Evolutionary conservation across 1,140 invertebrate species (phyloP).

Genomic region (Panagrolaimus sp.): DNA sequence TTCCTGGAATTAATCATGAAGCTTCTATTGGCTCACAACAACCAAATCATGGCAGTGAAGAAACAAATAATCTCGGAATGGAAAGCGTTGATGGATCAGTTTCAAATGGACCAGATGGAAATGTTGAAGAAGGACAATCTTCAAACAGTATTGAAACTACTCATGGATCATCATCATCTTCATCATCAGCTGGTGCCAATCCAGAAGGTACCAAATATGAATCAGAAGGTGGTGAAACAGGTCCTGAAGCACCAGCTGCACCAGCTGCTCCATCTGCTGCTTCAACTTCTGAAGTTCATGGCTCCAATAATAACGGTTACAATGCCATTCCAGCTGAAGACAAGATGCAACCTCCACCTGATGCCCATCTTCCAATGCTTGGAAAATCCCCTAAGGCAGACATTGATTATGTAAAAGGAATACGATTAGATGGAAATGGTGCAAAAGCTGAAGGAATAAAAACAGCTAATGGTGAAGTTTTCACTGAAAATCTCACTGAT

Average conservation of each 20-base stretch:
- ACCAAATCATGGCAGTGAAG: no score
- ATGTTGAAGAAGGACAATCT: no score
- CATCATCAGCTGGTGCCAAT: no score
- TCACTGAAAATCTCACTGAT: not conserved
- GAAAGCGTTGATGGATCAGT: no score
- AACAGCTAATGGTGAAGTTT: not conserved
- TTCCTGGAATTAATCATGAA: no score
- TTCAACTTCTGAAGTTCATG: slow-evolving; percentile 11
- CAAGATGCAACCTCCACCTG: not conserved
- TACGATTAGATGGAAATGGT: slow-evolving; percentile 17
- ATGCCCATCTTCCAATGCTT: slow-evolving; percentile 16
- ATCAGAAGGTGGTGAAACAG: no score
- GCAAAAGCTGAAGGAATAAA: not conserved
- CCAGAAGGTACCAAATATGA: no score
- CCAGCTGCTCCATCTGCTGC: not conserved
- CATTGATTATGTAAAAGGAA: slow-evolving; percentile 14
- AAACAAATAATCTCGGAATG: no score
- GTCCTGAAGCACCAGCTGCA: not conserved
- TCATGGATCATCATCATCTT: no score
- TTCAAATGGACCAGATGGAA: no score
- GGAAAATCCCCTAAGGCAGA: slow-evolving; percentile 2
- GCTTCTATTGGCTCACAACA: no score
- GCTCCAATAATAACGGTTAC: not conserved
- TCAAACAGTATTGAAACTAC: no score
- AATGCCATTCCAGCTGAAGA: slow-evolving; percentile 8